Conservation (phyloP, 1,140 invertebrate genomes). For the Latrodectus geometricus region DNA sequence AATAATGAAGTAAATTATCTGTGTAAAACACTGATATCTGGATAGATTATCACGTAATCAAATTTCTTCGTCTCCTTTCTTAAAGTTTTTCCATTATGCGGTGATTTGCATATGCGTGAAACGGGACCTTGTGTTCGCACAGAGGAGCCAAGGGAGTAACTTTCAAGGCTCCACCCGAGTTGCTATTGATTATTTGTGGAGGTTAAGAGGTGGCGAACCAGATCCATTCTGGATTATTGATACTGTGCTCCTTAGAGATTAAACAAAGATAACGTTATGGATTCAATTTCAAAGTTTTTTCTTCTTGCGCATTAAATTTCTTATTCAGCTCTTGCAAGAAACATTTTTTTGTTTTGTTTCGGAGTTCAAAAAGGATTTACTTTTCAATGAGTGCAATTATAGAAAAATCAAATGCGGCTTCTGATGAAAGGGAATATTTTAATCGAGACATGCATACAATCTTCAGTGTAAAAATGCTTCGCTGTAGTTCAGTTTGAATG, state of each 20-base stretch:
- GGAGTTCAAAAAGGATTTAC: neutral
- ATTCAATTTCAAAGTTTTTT: conserved; percentile 17
- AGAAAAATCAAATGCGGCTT: too few relatives aligned
- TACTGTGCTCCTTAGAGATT: conserved; percentile 43
- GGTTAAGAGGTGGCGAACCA: conserved; percentile 41
- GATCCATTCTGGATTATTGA: conserved; percentile 54
- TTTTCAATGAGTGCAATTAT: too few relatives aligned
- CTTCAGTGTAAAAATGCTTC: too few relatives aligned
- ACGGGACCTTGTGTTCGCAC: conserved; percentile 17
- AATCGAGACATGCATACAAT: too few relatives aligned
- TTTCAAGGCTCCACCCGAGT: conserved; percentile 19
- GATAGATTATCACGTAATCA: conserved; percentile 61
- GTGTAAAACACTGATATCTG: conserved; percentile 62
- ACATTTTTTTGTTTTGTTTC: neutral
- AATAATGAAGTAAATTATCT: conserved; percentile 63
- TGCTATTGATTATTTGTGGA: conserved; percentile 46
- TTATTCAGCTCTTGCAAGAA: neutral
- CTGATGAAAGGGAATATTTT: too few relatives aligned
- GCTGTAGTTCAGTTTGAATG: too few relatives aligned
- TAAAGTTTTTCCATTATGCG: conserved; percentile 56
- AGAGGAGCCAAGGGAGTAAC: conserved; percentile 36
- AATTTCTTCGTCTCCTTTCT: conserved; percentile 58
- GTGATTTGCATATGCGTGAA: conserved; percentile 60
- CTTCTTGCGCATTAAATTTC: neutral
- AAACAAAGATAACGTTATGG: conserved; percentile 55